phyloP scores from a whole-genome alignment of 2,113 vertebrate genomes.

The Mirza zaza region DNA sequence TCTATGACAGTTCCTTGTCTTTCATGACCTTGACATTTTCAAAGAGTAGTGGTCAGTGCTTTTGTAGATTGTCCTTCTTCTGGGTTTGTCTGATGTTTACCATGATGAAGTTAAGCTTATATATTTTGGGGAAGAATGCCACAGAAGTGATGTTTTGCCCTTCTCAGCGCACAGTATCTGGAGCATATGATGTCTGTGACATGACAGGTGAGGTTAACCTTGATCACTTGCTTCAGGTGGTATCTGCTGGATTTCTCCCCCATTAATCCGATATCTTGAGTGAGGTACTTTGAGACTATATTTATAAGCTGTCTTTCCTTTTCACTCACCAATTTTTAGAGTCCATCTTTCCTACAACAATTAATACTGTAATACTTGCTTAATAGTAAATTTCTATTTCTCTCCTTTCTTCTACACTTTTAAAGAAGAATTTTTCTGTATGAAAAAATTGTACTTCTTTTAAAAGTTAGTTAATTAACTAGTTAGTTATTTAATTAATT shows the following conservation, averaged over 20 bases:
- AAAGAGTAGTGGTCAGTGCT: not conserved
- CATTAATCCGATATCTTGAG: not conserved
- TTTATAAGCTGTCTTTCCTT: not conserved
- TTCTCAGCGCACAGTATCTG: too few species aligned
- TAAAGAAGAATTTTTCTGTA: not conserved
- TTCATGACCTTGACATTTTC: not conserved
- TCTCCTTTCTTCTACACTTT: not conserved
- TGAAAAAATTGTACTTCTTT: not conserved
- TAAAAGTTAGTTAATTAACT: not conserved
- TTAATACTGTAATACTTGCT: not conserved
- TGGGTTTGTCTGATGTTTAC: not conserved
- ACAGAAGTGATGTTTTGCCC: not conserved
- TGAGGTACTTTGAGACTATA: not conserved
- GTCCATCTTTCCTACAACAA: not conserved
- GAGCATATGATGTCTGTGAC: not conserved
- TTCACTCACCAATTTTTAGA: not conserved
- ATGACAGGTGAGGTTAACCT: not conserved
- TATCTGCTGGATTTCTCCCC: not conserved
- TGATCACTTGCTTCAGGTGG: not conserved
- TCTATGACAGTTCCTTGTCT: not conserved
- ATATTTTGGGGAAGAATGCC: not conserved
- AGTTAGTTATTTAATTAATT: not conserved
- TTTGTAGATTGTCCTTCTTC: not conserved
- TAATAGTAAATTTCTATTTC: not conserved
- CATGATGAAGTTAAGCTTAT: not conserved